Evolutionary conservation across 2,113 vertebrate genomes (phyloP).

Genomic region (Pedetes capensis): DNA sequence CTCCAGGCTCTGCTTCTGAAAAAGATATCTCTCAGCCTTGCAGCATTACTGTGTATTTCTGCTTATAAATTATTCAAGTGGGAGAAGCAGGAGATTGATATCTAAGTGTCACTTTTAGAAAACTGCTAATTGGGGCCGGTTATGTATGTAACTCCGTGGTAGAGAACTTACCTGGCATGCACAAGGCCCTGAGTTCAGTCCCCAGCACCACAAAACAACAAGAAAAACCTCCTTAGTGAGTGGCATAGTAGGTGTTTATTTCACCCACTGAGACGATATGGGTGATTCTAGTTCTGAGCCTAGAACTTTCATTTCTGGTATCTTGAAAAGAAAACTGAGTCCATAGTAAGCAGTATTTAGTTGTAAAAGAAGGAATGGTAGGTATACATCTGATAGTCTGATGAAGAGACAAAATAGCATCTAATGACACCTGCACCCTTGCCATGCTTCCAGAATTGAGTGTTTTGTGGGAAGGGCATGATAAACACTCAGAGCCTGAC

Average conservation of each 20-base stretch:
- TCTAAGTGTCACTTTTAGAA: background rate
- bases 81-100: background rate
- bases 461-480: background rate
- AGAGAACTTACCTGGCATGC: background rate
- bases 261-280: background rate
- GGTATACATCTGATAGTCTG: background rate
- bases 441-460: background rate
- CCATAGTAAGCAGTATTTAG: background rate
- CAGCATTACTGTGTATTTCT: background rate
- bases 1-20: background rate
- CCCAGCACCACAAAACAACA: background rate
- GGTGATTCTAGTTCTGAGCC: background rate
- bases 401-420: background rate
- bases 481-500: background rate
- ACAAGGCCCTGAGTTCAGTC: background rate
- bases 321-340: background rate
- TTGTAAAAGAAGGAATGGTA: background rate
- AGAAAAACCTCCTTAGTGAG: background rate
- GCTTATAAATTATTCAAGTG: background rate
- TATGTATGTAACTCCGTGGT: background rate
- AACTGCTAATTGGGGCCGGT: background rate
- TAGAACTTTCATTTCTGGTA: background rate
- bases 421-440: rapidly evolving
- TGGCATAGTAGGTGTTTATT: background rate
- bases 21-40: background rate